A percentile compares a stretch with the other conserved stretches of the same genome.
Evolutionary conservation across 2,113 vertebrate genomes (phyloP).

Genomic region (Spermophilus dauricus): DNA sequence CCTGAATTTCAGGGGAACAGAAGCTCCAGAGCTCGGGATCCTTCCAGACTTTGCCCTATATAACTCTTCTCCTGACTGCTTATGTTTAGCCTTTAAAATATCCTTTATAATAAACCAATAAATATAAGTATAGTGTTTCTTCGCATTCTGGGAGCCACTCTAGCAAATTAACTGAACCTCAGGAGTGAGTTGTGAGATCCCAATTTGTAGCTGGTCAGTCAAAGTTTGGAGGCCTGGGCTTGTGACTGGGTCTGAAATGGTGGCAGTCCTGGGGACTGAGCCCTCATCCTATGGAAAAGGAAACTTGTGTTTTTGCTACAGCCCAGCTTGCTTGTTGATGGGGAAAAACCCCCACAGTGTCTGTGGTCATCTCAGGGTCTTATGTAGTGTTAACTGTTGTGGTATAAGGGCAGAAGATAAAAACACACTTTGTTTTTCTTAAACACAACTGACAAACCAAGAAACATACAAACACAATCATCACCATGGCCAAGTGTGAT

Average conservation of each 20-base stretch:
- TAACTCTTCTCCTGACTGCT: neutral
- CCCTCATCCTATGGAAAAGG: neutral
- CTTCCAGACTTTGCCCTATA: neutral
- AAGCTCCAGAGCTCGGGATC: neutral
- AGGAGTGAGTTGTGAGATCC: neutral
- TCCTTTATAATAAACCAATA: neutral
- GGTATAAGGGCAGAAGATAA: neutral
- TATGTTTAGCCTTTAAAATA: neutral
- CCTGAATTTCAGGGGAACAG: neutral
- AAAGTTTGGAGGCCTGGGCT: neutral
- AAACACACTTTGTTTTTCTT: neutral
- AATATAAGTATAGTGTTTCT: neutral
- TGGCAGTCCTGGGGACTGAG: too few relatives aligned
- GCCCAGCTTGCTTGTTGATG: neutral
- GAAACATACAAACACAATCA: constrained; percentile 5
- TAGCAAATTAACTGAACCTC: too few relatives aligned
- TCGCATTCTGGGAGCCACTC: neutral
- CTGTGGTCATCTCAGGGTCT: neutral
- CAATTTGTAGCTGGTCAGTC: neutral
- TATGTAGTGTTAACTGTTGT: too few relatives aligned
- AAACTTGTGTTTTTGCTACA: neutral
- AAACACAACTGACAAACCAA: neutral
- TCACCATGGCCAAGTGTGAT: neutral
- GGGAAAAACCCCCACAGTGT: neutral
- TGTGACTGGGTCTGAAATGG: neutral